Conservation (phyloP, 2,797 vertebrate genomes). For the Myotis planiceps region DNA sequence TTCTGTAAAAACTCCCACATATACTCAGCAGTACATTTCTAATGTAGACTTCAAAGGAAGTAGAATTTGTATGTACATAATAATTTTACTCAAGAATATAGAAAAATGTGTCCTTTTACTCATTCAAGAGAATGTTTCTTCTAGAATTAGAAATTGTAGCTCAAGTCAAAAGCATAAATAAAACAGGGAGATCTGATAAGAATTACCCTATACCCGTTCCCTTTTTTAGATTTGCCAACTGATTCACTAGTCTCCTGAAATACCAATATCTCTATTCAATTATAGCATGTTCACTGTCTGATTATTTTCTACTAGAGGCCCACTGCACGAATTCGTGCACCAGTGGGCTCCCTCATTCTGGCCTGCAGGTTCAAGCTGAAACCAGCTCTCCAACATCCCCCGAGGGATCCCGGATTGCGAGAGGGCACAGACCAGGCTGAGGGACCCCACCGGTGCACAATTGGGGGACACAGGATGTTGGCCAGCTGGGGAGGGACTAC, state of each 20-base stretch:
- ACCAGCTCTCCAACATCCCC: too few relatives aligned
- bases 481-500: too few relatives aligned
- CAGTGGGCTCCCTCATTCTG: too few relatives aligned
- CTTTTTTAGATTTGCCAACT: background rate
- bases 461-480: too few relatives aligned
- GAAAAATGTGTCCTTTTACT: background rate
- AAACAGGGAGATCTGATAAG: background rate
- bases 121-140: background rate
- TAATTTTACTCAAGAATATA: background rate
- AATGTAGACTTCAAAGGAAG: background rate
- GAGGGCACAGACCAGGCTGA: too few relatives aligned
- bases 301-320: background rate
- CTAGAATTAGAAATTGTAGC: background rate
- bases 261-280: background rate
- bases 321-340: too few relatives aligned
- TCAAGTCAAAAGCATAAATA: background rate
- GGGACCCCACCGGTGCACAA: too few relatives aligned
- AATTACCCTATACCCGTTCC: background rate
- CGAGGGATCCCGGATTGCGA: too few relatives aligned
- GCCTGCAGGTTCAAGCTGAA: too few relatives aligned
- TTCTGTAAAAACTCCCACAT: background rate
- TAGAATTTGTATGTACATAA: background rate
- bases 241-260: background rate
- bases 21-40: background rate
- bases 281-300: background rate